phyloP scores from a whole-genome alignment of 2,888 invertebrate genomes.

The Melipona beecheii region DNA sequence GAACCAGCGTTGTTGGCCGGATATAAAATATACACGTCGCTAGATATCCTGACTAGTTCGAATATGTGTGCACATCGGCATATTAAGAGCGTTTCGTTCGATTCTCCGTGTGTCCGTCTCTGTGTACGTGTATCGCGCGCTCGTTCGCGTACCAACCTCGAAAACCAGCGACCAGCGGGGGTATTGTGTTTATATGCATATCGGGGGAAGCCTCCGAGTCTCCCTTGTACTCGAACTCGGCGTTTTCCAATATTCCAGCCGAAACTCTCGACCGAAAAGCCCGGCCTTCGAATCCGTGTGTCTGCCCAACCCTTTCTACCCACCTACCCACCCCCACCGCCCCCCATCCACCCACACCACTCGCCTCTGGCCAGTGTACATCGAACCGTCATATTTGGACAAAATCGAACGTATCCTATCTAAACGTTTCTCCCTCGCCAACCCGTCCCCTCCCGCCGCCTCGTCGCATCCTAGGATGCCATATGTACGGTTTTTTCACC shows the following conservation, averaged over 20 bases:
- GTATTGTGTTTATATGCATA: constrained; percentile 84
- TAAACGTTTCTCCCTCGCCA: constrained; percentile 61
- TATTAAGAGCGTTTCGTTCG: constrained; percentile 49
- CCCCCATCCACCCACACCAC: constrained; percentile 10
- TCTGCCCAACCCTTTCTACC: constrained; percentile 42
- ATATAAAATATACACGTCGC: constrained; percentile 73
- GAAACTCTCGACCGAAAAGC: constrained; percentile 79
- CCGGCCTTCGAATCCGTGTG: constrained; percentile 71
- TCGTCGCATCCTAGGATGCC: background rate
- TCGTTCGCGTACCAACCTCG: constrained; percentile 55
- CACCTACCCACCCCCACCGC: constrained; percentile 10
- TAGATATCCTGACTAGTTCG: constrained; percentile 68
- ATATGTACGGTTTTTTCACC: constrained; percentile 41
- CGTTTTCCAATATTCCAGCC: constrained; percentile 84
- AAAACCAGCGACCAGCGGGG: constrained; percentile 56
- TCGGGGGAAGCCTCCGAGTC: constrained; percentile 77
- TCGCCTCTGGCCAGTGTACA: constrained; percentile 55
- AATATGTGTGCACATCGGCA: constrained; percentile 54
- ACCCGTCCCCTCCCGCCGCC: constrained; percentile 9
- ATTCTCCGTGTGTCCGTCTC: background rate
- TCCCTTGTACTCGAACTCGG: constrained; percentile 79
- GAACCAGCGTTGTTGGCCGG: constrained; percentile 21
- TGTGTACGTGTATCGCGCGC: constrained; percentile 13
- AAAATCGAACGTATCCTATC: constrained; percentile 81
- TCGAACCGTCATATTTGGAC: constrained; percentile 82